Base-by-base conservation (phyloP, 2,797 vertebrate genomes). In the Neosalanx taihuensis region DNA sequence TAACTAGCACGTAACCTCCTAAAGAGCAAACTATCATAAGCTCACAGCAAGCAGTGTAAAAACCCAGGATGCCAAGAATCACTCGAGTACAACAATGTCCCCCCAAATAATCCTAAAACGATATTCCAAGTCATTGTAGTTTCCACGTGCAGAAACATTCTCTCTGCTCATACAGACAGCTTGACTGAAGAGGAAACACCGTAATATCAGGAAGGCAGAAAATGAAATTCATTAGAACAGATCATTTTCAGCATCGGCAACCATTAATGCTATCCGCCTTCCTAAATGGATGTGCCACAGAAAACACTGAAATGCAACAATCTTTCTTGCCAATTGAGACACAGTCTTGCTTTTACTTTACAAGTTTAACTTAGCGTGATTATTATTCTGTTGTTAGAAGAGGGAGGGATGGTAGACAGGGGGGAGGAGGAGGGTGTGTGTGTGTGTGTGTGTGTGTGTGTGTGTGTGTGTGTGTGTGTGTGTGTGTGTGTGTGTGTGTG, bases 241-340 rank as follows among this genome's bases (percentile, higher is more conserved):
- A 91, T 91, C 86, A 91, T 90, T 90, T 87, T 90, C 91, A 88
- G 84, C 85, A 81, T 90, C 91, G 87, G 84, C 85, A 82, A 83
- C 78, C 74, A 86, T 90, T 92, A 87, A 90, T 91, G 90, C 86
- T 87, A 86, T 90, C 90, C 86, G 84, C 83, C 80, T 81, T 78
- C 79, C 83, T 90, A 91, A 91, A 89, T 92, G 83, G 87, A 90
- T 87, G 85, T 81, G 86, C 85, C 85, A 81, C 68, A 83, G 81
- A 87, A 76, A 81, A 83, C 85, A 85, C 71, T 70, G 77, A 86
- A 84, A 88, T 89, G 81, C 79, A 77, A 46, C 71, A 71, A 65
- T 77, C 79, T 65, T 81, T 87, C 76, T 68, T 64, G 72, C 79
- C 78, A 79, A 85, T 78, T 75, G 67, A 69, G 83, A 74, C 76